Evolutionary conservation across 2,797 vertebrate species (phyloP).

Genomic region (Falco berigora): DNA sequence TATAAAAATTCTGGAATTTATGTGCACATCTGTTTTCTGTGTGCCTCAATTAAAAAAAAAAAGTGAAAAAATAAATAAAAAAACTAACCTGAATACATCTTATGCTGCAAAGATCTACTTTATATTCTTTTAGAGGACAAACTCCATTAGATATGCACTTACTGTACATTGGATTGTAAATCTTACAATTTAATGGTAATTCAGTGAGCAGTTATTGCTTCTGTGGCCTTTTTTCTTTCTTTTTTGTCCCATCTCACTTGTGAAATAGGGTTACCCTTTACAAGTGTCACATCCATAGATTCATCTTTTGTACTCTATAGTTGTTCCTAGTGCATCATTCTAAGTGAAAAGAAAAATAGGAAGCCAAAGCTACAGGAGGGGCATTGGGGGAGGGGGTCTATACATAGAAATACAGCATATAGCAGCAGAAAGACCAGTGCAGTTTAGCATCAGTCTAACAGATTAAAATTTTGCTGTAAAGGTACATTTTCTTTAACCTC

Average conservation of each 20-base stretch:
- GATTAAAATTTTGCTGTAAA: constrained; percentile 73
- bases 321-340: constrained; percentile 73
- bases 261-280: constrained; percentile 84
- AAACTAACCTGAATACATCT: constrained; percentile 62
- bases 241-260: constrained; percentile 77
- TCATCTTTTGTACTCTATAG: constrained; percentile 77
- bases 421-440: constrained; percentile 48
- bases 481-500: constrained; percentile 70
- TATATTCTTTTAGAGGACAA: constrained; percentile 79
- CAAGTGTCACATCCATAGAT: constrained; percentile 78
- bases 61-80: background rate
- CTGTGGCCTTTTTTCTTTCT: constrained; percentile 78
- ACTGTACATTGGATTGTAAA: constrained; percentile 80
- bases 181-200: constrained; percentile 83
- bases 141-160: constrained; percentile 82
- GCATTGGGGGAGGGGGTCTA: constrained; percentile 32
- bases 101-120: constrained; percentile 70
- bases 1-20: constrained; percentile 36
- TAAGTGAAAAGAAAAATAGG: constrained; percentile 73
- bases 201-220: constrained; percentile 80
- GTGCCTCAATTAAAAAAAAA: constrained; percentile 54
- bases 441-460: constrained; percentile 62
- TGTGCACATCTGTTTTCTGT: constrained; percentile 49
- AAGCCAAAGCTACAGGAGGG: constrained; percentile 55
- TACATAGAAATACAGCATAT: constrained; percentile 29